A percentile compares a stretch with the other conserved stretches of the same genome.
Evolutionary conservation across 2,797 vertebrate genomes (phyloP).

Genomic region (Darevskia nairensis): DNA sequence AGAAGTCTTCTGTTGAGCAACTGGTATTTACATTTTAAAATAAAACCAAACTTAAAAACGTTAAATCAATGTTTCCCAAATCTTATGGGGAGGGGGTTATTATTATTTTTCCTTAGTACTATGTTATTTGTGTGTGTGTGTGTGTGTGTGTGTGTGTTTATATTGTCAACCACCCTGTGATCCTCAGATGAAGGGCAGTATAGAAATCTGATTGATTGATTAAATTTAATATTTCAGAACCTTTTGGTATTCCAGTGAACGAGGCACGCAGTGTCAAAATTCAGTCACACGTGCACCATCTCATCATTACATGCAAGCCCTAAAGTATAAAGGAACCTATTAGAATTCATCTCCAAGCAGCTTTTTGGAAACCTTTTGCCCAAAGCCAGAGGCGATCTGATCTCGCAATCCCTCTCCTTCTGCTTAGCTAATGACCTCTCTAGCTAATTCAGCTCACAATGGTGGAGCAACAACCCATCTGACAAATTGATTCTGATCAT

Average conservation of each 20-base stretch:
- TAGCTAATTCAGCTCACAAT: neutral
- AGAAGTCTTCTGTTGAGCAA: no score
- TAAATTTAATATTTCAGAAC: constrained; percentile 2
- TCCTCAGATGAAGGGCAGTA: no score
- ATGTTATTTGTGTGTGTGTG: no score
- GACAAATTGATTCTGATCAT: constrained; percentile 15
- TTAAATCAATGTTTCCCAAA: no score
- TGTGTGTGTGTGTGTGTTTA: no score
- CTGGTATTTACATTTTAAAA: no score
- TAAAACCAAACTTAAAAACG: no score
- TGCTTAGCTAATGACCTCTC: constrained; percentile 18
- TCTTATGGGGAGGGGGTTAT: no score
- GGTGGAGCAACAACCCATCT: neutral
- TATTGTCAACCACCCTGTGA: no score
- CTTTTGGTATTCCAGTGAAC: fast-evolving
- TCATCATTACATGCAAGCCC: neutral
- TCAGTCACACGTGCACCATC: fast-evolving
- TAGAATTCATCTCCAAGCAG: constrained; percentile 8
- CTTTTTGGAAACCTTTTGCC: neutral
- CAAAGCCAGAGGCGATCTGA: neutral
- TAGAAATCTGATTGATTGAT: no score
- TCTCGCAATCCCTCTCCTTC: neutral
- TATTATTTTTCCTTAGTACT: no score
- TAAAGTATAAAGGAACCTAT: neutral
- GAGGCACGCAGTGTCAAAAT: neutral